Percentiles rank a stretch among this genome's conserved stretches.
Conservation (phyloP, 1,140 invertebrate species). For the Cephus cinctus region DNA sequence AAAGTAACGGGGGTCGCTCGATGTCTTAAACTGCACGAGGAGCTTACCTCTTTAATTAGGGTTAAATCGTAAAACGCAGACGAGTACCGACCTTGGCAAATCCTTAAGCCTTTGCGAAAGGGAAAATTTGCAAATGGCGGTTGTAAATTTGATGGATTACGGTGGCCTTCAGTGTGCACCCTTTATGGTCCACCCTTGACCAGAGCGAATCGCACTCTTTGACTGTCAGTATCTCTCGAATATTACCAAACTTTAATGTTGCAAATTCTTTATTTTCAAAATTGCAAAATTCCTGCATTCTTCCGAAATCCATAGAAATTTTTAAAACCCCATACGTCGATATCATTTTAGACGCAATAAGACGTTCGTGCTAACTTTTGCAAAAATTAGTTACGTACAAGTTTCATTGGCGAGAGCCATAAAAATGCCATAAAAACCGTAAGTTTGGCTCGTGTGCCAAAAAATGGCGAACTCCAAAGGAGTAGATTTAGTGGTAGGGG, state of each 20-base stretch:
- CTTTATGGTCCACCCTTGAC: conserved; percentile 26
- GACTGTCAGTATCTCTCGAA: conserved; percentile 10
- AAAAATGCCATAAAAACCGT: conserved; percentile 45
- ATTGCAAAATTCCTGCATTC: too few species aligned
- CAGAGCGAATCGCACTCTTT: conserved; percentile 15
- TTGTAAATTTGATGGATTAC: conserved; percentile 42
- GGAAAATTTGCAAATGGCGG: conserved; percentile 38
- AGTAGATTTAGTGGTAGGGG: conserved; percentile 2
- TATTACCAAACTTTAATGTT: conserved; percentile 7
- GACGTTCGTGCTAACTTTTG: too few species aligned
- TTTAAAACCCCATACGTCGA: too few species aligned
- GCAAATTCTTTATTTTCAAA: too few species aligned
- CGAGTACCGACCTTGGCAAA: conserved; percentile 25
- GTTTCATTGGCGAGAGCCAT: too few species aligned
- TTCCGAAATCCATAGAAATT: too few species aligned
- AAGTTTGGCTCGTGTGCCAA: conserved; percentile 30
- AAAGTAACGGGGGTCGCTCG: conserved; percentile 15
- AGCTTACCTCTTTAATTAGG: conserved; percentile 49
- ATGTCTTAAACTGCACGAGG: conserved; percentile 13
- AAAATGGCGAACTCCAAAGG: conserved; percentile 11
- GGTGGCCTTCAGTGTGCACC: conserved; percentile 11
- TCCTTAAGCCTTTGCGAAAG: conserved; percentile 37
- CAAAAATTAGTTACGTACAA: too few species aligned
- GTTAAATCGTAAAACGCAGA: conserved; percentile 44
- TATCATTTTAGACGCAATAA: too few species aligned